Conservation (phyloP, 2,113 vertebrate species). For the Anarrhichthys ocellatus region DNA sequence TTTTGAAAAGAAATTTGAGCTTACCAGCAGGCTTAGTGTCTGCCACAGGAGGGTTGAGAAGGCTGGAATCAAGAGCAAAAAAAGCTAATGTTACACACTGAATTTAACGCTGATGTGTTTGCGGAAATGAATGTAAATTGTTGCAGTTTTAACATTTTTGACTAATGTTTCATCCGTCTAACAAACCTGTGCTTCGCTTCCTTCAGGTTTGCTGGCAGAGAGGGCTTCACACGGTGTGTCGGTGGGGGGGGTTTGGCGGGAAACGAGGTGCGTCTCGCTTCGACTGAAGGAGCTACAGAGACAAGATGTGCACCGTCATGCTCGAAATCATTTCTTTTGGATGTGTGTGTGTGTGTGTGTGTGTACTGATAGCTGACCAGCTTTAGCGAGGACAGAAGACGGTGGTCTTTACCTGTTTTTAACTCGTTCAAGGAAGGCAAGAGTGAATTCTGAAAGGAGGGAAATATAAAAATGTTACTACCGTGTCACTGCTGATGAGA, state of each 20-base stretch:
- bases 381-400: background rate
- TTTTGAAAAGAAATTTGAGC: constrained; percentile 1
- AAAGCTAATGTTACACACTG: background rate
- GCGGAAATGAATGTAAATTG: background rate
- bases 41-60: constrained; percentile 40
- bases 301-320: background rate
- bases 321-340: background rate
- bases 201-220: constrained; percentile 56
- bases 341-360: background rate
- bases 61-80: constrained; percentile 63
- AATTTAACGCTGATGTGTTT: constrained; percentile 1
- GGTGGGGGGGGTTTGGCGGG: constrained; percentile 57
- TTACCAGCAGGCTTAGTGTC: constrained; percentile 69
- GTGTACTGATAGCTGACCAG: background rate
- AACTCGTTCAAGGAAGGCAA: constrained; percentile 41
- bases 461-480: constrained; percentile 12
- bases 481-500: background rate
- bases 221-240: constrained; percentile 53
- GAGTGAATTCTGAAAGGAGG: constrained; percentile 58
- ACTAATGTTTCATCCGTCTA: background rate
- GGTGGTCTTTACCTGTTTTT: constrained; percentile 63
- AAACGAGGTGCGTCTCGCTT: constrained; percentile 51
- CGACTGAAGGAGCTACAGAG: constrained; percentile 41
- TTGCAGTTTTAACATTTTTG: background rate
- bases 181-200: constrained; percentile 63